Evolutionary conservation across 2,113 vertebrate genomes (phyloP).

Genomic region (Barnardius zonarius): DNA sequence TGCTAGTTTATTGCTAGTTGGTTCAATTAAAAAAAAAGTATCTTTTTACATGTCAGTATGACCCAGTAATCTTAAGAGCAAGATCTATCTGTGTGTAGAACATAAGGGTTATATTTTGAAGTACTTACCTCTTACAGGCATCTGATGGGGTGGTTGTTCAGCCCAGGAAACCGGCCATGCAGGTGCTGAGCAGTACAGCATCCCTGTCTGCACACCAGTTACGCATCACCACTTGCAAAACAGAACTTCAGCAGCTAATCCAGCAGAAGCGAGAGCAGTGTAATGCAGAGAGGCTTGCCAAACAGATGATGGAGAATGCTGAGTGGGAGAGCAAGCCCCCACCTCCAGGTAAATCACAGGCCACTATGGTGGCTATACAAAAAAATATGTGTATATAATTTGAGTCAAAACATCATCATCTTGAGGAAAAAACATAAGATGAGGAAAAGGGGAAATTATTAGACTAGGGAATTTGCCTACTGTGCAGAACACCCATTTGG

Average conservation of each 20-base stretch:
- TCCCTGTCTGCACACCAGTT: constrained; percentile 83
- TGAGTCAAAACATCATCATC: background rate
- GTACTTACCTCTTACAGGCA: constrained; percentile 66
- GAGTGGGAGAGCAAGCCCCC: constrained; percentile 98
- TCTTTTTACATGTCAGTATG: background rate
- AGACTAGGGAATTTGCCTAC: background rate
- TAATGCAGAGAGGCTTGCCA: constrained; percentile 90
- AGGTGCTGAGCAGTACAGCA: constrained; percentile 73
- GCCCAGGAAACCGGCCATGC: constrained; percentile 76
- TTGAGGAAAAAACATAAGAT: background rate
- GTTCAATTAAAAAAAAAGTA: background rate
- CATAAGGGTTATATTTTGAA: background rate
- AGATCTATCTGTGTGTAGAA: background rate
- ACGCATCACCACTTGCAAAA: constrained; percentile 90
- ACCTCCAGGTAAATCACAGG: constrained; percentile 81
- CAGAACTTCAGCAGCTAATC: constrained; percentile 92
- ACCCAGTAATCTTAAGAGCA: background rate
- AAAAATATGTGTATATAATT: background rate
- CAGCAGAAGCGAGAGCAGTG: constrained; percentile 97
- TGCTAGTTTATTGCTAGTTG: background rate
- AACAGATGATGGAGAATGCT: constrained; percentile 95
- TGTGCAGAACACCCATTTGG: background rate
- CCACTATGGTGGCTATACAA: background rate
- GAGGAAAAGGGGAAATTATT: background rate
- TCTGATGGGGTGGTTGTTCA: constrained; percentile 76